Evolutionary conservation across 2,797 vertebrate genomes (phyloP).

Genomic region (Microctenopoma steveboyesi): DNA sequence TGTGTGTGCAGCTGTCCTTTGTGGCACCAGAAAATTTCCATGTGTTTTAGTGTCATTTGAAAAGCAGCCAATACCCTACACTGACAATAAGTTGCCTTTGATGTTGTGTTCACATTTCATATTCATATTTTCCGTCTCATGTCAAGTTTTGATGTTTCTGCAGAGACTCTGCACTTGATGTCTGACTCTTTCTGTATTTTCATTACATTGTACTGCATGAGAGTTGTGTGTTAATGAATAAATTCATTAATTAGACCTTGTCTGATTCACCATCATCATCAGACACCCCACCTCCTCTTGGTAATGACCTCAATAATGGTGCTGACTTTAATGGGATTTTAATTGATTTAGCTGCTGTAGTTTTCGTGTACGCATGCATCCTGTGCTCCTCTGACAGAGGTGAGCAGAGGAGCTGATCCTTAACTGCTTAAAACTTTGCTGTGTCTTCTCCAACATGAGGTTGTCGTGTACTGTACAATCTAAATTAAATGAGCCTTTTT

Average conservation of each 20-base stretch:
- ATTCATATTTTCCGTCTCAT: constrained; percentile 65
- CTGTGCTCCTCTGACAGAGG: constrained; percentile 25
- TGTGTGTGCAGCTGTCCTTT: constrained; percentile 27
- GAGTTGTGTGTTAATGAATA: constrained; percentile 69
- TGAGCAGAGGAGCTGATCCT: constrained; percentile 41
- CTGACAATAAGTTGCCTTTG: constrained; percentile 60
- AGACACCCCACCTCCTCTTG: constrained; percentile 53
- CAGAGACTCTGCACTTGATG: constrained; percentile 48
- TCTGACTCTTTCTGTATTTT: constrained; percentile 44
- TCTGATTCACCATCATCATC: constrained; percentile 78
- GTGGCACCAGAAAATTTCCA: constrained; percentile 27
- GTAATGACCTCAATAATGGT: constrained; percentile 79
- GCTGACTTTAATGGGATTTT: constrained; percentile 78
- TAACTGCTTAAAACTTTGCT: constrained; percentile 33
- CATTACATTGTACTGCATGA: constrained; percentile 58
- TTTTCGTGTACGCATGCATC: constrained; percentile 35
- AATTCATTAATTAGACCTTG: constrained; percentile 80
- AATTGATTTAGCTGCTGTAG: constrained; percentile 78
- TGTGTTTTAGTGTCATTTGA: constrained; percentile 60
- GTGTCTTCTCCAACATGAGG: neutral
- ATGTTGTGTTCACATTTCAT: constrained; percentile 64
- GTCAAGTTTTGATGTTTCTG: constrained; percentile 66
- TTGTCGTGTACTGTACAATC: constrained; percentile 5
- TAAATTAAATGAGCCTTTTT: constrained; percentile 7
- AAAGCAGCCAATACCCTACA: constrained; percentile 50